phyloP scores from a whole-genome alignment of 2,113 vertebrate species.

The Turdus rufiventris region DNA sequence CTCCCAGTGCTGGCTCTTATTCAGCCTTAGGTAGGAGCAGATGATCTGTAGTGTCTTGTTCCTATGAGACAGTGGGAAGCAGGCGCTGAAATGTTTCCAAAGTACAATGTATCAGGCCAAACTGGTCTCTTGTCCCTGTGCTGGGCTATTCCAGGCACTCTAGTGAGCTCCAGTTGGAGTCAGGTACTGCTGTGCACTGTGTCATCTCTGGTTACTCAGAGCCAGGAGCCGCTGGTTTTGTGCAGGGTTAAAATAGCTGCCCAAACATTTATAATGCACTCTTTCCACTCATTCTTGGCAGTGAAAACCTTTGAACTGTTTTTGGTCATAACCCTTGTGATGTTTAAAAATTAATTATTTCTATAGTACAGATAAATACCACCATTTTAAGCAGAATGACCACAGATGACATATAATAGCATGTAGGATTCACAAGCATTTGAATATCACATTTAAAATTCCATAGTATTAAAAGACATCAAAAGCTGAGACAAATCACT shows the following conservation, averaged over 20 bases:
- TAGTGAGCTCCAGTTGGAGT: fast-evolving
- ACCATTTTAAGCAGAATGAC: background rate
- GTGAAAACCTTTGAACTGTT: background rate
- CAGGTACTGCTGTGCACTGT: background rate
- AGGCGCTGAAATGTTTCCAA: background rate
- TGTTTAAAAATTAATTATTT: background rate
- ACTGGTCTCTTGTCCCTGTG: background rate
- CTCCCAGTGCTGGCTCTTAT: background rate
- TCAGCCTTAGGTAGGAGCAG: background rate
- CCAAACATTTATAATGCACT: background rate
- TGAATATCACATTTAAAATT: background rate
- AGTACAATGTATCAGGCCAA: background rate
- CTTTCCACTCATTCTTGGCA: background rate
- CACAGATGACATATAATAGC: background rate
- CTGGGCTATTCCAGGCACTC: background rate
- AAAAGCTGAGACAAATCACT: background rate
- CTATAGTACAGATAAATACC: background rate
- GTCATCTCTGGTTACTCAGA: background rate
- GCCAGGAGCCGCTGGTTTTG: background rate
- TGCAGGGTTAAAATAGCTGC: background rate
- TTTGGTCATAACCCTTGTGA: background rate
- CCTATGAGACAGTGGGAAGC: background rate
- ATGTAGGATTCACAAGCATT: background rate
- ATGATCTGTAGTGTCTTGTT: background rate
- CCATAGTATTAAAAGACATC: background rate